Evolutionary conservation across 2,888 invertebrate species (phyloP), one percentile per base, ranked within the genome.

Genomic region (Chromoteleia sp.): DNA sequence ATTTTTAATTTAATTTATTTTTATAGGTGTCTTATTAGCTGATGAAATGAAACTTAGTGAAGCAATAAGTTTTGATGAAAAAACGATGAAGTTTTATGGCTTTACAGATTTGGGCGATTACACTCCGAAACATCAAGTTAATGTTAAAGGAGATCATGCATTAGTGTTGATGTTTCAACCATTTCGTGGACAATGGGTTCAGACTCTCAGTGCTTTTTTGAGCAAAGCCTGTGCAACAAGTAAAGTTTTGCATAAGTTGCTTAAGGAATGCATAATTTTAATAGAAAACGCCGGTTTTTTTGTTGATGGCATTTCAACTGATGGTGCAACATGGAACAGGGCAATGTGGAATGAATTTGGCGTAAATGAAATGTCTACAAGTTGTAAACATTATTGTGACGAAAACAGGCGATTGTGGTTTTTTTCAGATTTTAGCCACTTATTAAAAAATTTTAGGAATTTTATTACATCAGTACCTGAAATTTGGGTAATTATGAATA

Each of bases 141-240:
- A 80, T 29, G 50, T 73, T 29, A 45, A 68, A 15, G 87, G 83
- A 14, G 86, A 88, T 65, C 86, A 88, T 67, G 87, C 85, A 5
- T 52, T 88, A 4, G 87, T 87, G 0, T 70, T 88, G 5, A 86
- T 85, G 82, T 86, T 84, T 61, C 84, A 85, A 67, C 85, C 86
- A 3, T 85, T 87, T 19, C 81, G 41, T 3, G 59, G 71, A 59
- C 5, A 5, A 0, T 59, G 59, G 71, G 50, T 56, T 1, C 50
- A 71, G 14, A 50, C 59, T n/a, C 5, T 71, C 0, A 59, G 50
- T 1, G 79, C 82, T 29, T 88, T 87, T 76, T 39, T 87, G 4
- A 85, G 84, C 29, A 87, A 83, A 68, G 83, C 84, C 5, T 82
- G 83, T 61, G 85, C 85, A 4, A 54, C 79, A 8, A 82, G 86